Evolutionary conservation across 35 echinoderm and acorn worm species (phyloP), one percentile per base, ranked within the genome.

Genomic region (Apostichopus californicus): DNA sequence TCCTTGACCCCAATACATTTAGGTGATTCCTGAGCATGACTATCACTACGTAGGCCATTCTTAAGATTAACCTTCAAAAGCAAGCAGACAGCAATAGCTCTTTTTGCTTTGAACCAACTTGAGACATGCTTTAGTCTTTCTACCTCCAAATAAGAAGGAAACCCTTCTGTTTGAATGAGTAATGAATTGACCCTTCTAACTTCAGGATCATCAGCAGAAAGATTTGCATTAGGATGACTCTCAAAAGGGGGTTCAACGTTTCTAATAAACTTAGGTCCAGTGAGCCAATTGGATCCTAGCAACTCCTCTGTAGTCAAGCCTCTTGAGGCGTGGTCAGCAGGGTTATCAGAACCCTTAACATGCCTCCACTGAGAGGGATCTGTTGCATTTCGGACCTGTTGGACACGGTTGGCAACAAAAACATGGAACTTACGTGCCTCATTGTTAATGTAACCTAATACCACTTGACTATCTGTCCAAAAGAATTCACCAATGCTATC

Each of bases 361-460:
- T 92, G 79, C 18, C 56, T 90, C 95, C 95, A 96, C 60, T 96
- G 95, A 14, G 13, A 79, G 17, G 93, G 83, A 13, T 65, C 46
- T 25, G 90, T 83, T 52, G 9, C 52, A 34, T 90, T 11, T 75
- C 86, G 71, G 8, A 96, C 93, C 9, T 79, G 63, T 23, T 93
- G 92, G 1, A 94, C 87, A 55, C 93, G 23, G 22, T 96, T 96
- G 0, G 90, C 93, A 6, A 96, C 91, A 90, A 96, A n/a, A 17
- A 94, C 90, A 73, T 96, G 90, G 68, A 96, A 94, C 5, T 84
- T 17, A 26, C 87, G 73, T n/a, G 89, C 55, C 7, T 94, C 93
- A 85, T 96, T 96, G 55, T 56, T 73, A 17, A 94, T 90, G 56
- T 96, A 96, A 18, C 93, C 95, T 55, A 94, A 79, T 1, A 94